Percentiles rank a stretch among this genome's conserved stretches.
Conservation (phyloP, 2,113 vertebrate species). For the Passerina amoena region DNA sequence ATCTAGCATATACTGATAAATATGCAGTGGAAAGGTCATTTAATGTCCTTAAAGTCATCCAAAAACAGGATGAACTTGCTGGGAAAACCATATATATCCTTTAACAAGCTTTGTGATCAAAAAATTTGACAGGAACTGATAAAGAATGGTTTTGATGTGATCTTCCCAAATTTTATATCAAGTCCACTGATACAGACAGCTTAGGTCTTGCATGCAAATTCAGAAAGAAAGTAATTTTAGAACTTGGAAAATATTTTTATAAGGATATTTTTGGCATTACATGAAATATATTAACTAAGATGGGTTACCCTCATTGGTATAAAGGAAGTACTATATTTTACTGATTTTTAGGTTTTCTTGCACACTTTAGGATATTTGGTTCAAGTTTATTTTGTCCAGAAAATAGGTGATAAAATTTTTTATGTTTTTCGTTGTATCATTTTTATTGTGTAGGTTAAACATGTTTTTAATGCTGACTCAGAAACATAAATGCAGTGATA, state of each 20-base stretch:
- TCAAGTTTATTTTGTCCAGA: not conserved
- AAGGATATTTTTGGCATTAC: not conserved
- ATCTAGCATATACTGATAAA: not conserved
- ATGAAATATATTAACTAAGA: not conserved
- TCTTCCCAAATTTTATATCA: not conserved
- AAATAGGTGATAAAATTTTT: not conserved
- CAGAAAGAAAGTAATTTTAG: not conserved
- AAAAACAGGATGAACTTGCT: not conserved
- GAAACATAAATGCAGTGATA: not conserved
- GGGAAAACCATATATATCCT: not conserved
- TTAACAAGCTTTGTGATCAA: not conserved
- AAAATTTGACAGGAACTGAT: not conserved
- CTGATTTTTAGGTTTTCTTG: not conserved
- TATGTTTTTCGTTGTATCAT: not conserved
- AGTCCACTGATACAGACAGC: not conserved
- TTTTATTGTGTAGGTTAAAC: not conserved
- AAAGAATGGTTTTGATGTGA: not conserved
- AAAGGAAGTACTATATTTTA: not conserved
- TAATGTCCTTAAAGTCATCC: not conserved
- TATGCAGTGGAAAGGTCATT: not conserved
- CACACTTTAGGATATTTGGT: not conserved
- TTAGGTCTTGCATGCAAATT: not conserved
- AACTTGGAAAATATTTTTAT: not conserved
- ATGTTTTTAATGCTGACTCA: not conserved
- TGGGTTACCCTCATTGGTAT: not conserved